Percentiles rank a stretch among this genome's conserved stretches.
phyloP scores from a whole-genome alignment of 2,888 invertebrate genomes.

The Tholera decimalis region DNA sequence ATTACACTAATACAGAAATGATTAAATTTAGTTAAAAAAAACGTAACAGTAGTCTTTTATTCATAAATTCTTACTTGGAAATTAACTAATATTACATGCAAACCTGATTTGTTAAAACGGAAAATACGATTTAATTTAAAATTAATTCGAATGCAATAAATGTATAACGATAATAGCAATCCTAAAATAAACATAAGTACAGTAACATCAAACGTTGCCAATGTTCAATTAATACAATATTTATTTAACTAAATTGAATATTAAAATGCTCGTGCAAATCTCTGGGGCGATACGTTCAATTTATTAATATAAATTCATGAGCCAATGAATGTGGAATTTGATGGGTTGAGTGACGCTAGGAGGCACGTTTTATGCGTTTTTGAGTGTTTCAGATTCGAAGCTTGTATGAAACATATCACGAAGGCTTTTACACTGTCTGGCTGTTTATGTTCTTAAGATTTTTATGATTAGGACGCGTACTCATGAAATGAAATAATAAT shows the following conservation, averaged over 20 bases:
- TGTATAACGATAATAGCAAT: slow-evolving; percentile 13
- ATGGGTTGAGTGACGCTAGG: slow-evolving; percentile 31
- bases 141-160: slow-evolving; percentile 37
- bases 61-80: too few relatives aligned
- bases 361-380: slow-evolving; percentile 33
- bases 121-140: slow-evolving; percentile 10
- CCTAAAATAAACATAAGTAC: slow-evolving; percentile 36
- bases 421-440: slow-evolving; percentile 5
- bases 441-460: background rate
- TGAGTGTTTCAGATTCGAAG: slow-evolving; percentile 31
- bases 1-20: too few relatives aligned
- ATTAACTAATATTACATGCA: background rate
- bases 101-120: background rate
- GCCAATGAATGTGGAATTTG: slow-evolving; percentile 51
- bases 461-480: background rate
- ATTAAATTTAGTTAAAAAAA: too few relatives aligned
- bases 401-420: background rate
- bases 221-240: slow-evolving; percentile 59
- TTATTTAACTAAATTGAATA: slow-evolving; percentile 63
- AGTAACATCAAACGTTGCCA: slow-evolving; percentile 44
- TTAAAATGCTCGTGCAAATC: slow-evolving; percentile 55
- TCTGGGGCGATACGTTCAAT: slow-evolving; percentile 52
- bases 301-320: slow-evolving; percentile 65
- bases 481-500: background rate
- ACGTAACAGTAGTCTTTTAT: too few relatives aligned